Percentiles rank a stretch among this genome's conserved stretches.
Conservation (phyloP, 2,888 invertebrate genomes). For the Alentia gelatinosa region DNA sequence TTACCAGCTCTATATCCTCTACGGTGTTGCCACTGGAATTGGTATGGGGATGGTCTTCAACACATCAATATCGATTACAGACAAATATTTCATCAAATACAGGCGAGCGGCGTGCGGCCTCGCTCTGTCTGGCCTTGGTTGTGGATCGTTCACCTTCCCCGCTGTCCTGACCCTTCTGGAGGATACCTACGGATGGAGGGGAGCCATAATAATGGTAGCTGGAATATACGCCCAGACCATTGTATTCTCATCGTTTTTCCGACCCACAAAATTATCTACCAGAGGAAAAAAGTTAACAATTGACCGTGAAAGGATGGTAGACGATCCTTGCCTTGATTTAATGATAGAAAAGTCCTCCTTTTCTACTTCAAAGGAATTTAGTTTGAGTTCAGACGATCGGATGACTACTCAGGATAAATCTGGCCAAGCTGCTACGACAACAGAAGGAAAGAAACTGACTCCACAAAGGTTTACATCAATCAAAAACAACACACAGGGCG, state of each 20-base stretch:
- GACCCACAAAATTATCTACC: neutral
- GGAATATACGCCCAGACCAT: neutral
- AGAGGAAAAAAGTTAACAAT: neutral
- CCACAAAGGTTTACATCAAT: neutral
- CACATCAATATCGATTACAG: neutral
- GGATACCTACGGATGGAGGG: neutral
- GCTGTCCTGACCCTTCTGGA: neutral
- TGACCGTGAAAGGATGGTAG: neutral
- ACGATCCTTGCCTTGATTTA: neutral
- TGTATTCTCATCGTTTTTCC: neutral
- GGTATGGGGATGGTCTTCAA: neutral
- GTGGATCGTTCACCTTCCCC: neutral
- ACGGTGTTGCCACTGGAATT: neutral
- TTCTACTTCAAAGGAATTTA: neutral
- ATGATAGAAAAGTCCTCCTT: neutral
- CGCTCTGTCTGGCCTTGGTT: neutral
- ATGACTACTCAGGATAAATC: neutral
- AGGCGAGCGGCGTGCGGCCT: neutral
- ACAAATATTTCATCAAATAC: neutral
- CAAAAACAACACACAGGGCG: neutral
- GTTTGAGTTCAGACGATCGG: neutral
- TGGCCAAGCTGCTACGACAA: neutral
- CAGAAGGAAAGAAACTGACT: neutral
- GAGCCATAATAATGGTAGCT: neutral
- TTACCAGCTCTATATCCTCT: neutral